phyloP scores from a whole-genome alignment of 2,113 vertebrate species.

The Lepus americanus region DNA sequence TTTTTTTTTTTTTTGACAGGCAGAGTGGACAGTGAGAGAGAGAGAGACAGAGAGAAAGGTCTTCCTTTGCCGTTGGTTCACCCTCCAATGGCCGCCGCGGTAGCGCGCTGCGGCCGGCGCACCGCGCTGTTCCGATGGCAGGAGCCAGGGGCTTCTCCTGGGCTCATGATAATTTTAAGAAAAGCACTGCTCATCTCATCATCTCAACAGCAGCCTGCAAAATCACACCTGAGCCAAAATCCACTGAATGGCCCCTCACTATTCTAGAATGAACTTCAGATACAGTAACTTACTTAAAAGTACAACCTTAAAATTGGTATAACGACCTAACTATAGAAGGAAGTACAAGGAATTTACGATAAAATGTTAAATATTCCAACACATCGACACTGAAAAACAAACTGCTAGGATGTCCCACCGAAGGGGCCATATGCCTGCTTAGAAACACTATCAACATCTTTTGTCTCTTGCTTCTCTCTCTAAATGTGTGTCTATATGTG shows the following conservation, averaged over 20 bases:
- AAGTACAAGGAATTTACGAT: neutral
- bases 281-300: neutral
- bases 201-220: neutral
- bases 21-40: too few species aligned
- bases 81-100: too few species aligned
- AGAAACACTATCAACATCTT: neutral
- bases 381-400: neutral
- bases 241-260: neutral
- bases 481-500: too few species aligned
- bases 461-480: neutral
- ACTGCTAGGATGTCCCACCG: neutral
- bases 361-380: neutral
- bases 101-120: too few species aligned
- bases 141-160: too few species aligned
- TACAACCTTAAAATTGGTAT: neutral
- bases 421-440: neutral
- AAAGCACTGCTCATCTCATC: rapidly evolving
- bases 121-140: too few species aligned
- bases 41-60: too few species aligned
- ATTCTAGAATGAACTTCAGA: neutral
- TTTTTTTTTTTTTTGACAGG: too few species aligned
- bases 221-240: neutral
- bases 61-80: too few species aligned
- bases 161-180: neutral
- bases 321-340: neutral